phyloP scores from a whole-genome alignment of 2,888 invertebrate species.

The Protodeltote pygarga region DNA sequence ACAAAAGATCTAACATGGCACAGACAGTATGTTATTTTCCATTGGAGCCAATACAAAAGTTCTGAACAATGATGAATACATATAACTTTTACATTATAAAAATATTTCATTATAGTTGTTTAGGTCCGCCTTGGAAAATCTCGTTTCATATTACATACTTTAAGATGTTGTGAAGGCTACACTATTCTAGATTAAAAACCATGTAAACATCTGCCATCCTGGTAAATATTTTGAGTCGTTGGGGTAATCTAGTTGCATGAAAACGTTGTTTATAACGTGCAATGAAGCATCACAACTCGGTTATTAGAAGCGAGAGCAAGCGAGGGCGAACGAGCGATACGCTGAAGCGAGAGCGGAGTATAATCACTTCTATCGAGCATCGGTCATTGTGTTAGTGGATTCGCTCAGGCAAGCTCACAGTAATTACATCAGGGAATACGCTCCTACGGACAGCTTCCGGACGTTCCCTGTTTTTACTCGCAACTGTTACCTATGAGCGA shows the following conservation, averaged over 20 bases:
- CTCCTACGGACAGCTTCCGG: slow-evolving; percentile 54
- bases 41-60: too few species aligned
- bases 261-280: slow-evolving; percentile 64
- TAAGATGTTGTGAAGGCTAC: too few species aligned
- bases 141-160: too few species aligned
- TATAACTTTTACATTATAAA: too few species aligned
- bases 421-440: slow-evolving; percentile 85
- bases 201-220: slow-evolving; percentile 3
- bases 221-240: slow-evolving; percentile 59
- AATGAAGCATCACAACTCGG: slow-evolving; percentile 60
- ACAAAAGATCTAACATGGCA: background rate
- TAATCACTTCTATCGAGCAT: slow-evolving; percentile 67
- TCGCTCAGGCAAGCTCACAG: slow-evolving; percentile 70
- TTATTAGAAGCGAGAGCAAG: slow-evolving; percentile 49
- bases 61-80: too few species aligned
- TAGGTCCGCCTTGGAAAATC: too few species aligned
- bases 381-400: slow-evolving; percentile 79
- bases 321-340: slow-evolving; percentile 28
- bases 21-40: background rate
- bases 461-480: slow-evolving; percentile 68
- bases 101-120: too few species aligned
- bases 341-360: slow-evolving; percentile 50
- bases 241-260: slow-evolving; percentile 66
- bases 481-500: slow-evolving; percentile 47
- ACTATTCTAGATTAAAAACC: background rate